Conservation (phyloP, 2,797 vertebrate genomes). For the Melanotaenia boesemani region DNA sequence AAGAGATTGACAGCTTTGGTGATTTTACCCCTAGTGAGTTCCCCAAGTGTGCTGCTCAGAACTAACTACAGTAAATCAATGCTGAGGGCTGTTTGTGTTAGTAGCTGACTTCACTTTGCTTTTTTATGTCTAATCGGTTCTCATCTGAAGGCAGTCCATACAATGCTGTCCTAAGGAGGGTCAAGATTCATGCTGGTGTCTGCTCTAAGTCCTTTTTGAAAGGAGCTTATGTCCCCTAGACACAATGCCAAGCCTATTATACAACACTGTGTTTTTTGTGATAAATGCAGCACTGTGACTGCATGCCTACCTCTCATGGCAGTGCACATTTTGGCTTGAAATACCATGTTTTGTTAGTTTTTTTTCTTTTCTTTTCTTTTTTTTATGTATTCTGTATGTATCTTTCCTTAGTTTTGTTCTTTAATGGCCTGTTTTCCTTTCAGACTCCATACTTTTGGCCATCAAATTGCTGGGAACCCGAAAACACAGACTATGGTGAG, state of each 20-base stretch:
- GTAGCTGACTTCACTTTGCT: slow-evolving; percentile 30
- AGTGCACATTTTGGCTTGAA: slow-evolving; percentile 31
- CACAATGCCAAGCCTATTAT: slow-evolving; percentile 48
- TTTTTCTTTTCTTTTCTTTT: slow-evolving; percentile 6
- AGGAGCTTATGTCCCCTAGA: slow-evolving; percentile 64
- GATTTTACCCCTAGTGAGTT: slow-evolving; percentile 40
- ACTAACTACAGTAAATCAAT: slow-evolving; percentile 50
- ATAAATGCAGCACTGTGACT: slow-evolving; percentile 45
- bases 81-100: slow-evolving; percentile 32
- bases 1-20: slow-evolving; percentile 39
- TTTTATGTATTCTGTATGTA: slow-evolving; percentile 2
- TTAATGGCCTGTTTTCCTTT: slow-evolving; percentile 49
- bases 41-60: slow-evolving; percentile 28
- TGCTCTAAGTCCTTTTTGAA: slow-evolving; percentile 36
- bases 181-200: slow-evolving; percentile 46
- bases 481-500: slow-evolving; percentile 97
- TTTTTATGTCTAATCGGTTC: slow-evolving; percentile 41
- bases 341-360: slow-evolving; percentile 1
- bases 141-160: slow-evolving; percentile 42
- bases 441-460: slow-evolving; percentile 97
- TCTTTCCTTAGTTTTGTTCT: slow-evolving; percentile 28
- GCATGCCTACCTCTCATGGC: slow-evolving; percentile 29
- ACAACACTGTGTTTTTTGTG: slow-evolving; percentile 57
- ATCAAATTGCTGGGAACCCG: slow-evolving; percentile 96
- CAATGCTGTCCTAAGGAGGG: slow-evolving; percentile 25